Conservation (phyloP, 1,140 invertebrate genomes). For the Drosophila sp. region DNA sequence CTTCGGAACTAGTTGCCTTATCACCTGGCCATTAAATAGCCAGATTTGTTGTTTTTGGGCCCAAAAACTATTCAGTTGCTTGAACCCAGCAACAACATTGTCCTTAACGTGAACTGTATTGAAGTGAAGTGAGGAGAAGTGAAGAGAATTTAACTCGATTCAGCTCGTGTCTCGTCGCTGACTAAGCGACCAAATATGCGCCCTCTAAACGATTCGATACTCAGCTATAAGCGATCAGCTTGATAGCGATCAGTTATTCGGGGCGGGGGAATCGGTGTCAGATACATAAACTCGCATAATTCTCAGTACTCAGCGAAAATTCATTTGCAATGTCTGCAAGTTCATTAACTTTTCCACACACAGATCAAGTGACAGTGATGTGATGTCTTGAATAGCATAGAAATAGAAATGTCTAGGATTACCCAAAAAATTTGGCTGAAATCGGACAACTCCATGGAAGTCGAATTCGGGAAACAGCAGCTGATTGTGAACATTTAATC, state of each 20-base stretch:
- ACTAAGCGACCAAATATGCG: constrained; percentile 62
- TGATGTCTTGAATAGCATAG: constrained; percentile 6
- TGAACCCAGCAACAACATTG: constrained; percentile 11
- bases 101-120: constrained; percentile 7
- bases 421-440: not conserved
- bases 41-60: constrained; percentile 3
- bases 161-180: constrained; percentile 48
- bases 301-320: constrained; percentile 47
- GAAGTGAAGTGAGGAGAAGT: not conserved
- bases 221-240: not conserved
- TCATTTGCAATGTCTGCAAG: constrained; percentile 31
- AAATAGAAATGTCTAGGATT: constrained; percentile 1
- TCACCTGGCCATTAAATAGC: constrained; percentile 57
- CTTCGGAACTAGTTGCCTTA: constrained; percentile 69
- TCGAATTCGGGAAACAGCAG: constrained; percentile 13
- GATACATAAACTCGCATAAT: constrained; percentile 23
- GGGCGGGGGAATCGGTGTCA: constrained; percentile 50
- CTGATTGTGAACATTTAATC: constrained; percentile 22
- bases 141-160: too few species aligned
- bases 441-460: too few species aligned
- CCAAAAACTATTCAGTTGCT: constrained; percentile 5
- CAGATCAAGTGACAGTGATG: constrained; percentile 27
- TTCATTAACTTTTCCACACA: constrained; percentile 68
- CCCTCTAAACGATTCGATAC: constrained; percentile 5
- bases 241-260: too few species aligned